Base-by-base conservation (phyloP, 2,797 vertebrate species). In the Sus cebifrons region DNA sequence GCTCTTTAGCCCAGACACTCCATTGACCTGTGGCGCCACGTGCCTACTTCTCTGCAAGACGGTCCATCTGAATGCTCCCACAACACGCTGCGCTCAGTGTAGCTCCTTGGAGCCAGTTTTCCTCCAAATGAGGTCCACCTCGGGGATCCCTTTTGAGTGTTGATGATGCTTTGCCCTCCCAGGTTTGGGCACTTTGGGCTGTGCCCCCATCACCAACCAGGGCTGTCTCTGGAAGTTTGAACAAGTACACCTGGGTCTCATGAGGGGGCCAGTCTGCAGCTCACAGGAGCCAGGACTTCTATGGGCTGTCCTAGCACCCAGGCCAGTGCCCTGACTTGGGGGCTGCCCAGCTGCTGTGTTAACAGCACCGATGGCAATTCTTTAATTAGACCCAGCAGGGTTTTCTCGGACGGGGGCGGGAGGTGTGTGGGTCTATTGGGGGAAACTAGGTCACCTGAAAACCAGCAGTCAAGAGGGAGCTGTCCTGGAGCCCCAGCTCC, bases 371-470 rank as follows among this genome's bases (percentile, higher is more conserved):
- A 21, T 44, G 29, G 18, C 93, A 40, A 23, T 86, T 97, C 98
- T 98, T 86, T 97, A 97, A 98, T 98, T 98, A 98, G 97, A 90
- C 85, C 21, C 74, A 77, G 75, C 83, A 81, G 95, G 98, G 96
- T 96, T 97, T 98, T 98, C 98, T 97, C 86, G n/a, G 86, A 40
- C 0, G 29, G 94, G 95, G 97, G 95, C 9, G 85, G 96, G 95
- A 97, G 96, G 96, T 96, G 93, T 97, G 95, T 87, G 85, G 89
- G 95, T 96, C 96, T 97, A 97, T 89, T 95, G 95, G 96, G 98
- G 96, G 97, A 98, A 98, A 97, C 25, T 94, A 96, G 98, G 97
- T 97, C 96, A 95, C 86, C 67, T 93, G 95, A 89, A 98, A 98
- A 92, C 96, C 92, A 90, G 96, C 75, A 97, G 97, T 84, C 97